These are phyloP conservation scores for Heliconius nattereri DNA, from an alignment of 1,140 invertebrate genomes.

Conservation along the genomic window DNA sequence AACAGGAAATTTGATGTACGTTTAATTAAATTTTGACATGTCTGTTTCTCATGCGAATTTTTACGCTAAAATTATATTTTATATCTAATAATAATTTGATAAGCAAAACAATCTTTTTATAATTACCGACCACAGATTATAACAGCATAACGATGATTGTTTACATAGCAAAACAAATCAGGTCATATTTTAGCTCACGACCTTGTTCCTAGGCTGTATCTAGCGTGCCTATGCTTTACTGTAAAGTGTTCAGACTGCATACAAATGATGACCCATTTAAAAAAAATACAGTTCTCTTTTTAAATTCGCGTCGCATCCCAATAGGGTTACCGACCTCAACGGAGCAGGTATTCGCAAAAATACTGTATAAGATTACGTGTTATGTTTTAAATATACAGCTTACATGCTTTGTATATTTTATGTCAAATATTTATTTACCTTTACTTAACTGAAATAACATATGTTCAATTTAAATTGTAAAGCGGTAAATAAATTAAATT, in stretches of 20 bases:
- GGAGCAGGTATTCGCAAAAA: neutral
- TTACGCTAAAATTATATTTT: neutral
- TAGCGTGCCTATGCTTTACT: slow-evolving; percentile 31
- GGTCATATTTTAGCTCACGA: slow-evolving; percentile 20
- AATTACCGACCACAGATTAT: neutral
- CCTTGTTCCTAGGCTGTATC: slow-evolving; percentile 31
- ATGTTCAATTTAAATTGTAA: neutral
- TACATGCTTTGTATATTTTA: neutral
- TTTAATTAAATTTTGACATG: neutral
- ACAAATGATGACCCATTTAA: slow-evolving; percentile 61
- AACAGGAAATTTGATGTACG: neutral
- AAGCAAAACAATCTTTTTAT: neutral
- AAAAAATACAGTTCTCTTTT: slow-evolving; percentile 55
- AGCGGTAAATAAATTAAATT: neutral
- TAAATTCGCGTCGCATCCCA: slow-evolving; percentile 64
- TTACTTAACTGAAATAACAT: neutral
- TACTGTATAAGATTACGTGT: neutral
- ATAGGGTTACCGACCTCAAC: slow-evolving; percentile 1
- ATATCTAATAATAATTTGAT: neutral
- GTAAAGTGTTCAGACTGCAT: slow-evolving; percentile 40
- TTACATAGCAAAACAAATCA: neutral
- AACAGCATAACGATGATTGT: neutral
- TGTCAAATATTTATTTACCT: neutral
- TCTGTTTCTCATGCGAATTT: neutral
- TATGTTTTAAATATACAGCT: neutral